A percentile compares a stretch with the other conserved stretches of the same genome.
Evolutionary conservation across 2,797 vertebrate species (phyloP).

Genomic region (Pangasius larnaudii): DNA sequence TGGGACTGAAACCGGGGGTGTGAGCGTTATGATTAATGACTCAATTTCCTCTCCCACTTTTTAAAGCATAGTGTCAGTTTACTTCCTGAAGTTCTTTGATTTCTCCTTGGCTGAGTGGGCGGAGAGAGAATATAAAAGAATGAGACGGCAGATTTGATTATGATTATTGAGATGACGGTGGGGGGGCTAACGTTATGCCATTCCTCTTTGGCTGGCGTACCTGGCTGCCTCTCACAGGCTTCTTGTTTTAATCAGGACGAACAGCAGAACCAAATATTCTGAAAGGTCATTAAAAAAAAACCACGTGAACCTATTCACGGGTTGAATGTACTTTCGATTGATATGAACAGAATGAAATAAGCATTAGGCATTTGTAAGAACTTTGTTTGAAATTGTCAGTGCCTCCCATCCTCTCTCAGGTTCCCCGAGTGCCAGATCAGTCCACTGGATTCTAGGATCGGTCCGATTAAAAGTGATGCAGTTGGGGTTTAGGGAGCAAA

Average conservation of each 20-base stretch:
- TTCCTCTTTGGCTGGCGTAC: slow-evolving; percentile 12
- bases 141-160: slow-evolving; percentile 48
- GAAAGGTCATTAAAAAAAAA: neutral
- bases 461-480: slow-evolving; percentile 54
- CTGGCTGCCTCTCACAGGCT: slow-evolving; percentile 18
- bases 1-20: slow-evolving; percentile 44
- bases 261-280: neutral
- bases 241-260: slow-evolving; percentile 21
- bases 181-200: slow-evolving; percentile 17
- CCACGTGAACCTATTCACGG: neutral
- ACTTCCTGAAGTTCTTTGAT: slow-evolving; percentile 59
- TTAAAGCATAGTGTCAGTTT: slow-evolving; percentile 61
- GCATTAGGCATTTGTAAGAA: neutral
- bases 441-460: slow-evolving; percentile 37
- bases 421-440: slow-evolving; percentile 27
- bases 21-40: slow-evolving; percentile 60
- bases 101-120: slow-evolving; percentile 55
- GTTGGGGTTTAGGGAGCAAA: slow-evolving; percentile 36
- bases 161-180: slow-evolving; percentile 51
- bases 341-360: neutral
- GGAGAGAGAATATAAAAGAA: slow-evolving; percentile 56
- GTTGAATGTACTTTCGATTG: too few species aligned
- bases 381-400: slow-evolving; percentile 1
- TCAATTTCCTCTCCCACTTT: slow-evolving; percentile 60
- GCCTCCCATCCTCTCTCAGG: neutral